Base-by-base conservation (phyloP, 2,888 invertebrate species). In the Ectobius pallidus region DNA sequence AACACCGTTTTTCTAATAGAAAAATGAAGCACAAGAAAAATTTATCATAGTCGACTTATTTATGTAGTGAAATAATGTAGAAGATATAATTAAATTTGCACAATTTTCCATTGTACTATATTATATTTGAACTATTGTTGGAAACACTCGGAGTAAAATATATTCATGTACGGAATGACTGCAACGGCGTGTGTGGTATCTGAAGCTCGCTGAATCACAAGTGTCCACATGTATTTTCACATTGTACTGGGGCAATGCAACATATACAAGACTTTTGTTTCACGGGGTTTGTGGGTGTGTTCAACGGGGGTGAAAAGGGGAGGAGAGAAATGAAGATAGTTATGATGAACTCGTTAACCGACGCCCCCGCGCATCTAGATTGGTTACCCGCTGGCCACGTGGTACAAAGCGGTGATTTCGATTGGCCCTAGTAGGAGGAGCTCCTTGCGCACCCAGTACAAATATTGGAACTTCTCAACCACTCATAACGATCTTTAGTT, bases 401-500 rank as follows among this genome's bases (percentile, higher is more conserved):
- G 65, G 22, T 34, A 20, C 34, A 25, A 18, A 46, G 46, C 46
- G 46, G 25, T 42, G 44, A 65, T 27, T 46, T 46, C 39, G 44
- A 46, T 65, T 65, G 27, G 65, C 65, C 25, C 14, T 27, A n/a
- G 46, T 42, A 18, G 65, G 65, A 44, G 65, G 65, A 46, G 65
- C 65, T 16, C 11, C 1, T 18, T 25, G 27, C 46, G 65, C 65
- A 65, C 65, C 42, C 65, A 65, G 65, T 65, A 65, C 65, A 65
- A 65, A 65, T 44, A 65, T 65, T 65, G 65, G 46, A 44, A 65
- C 30, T 46, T 65, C 65, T 65, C 63, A 63, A 42, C 63, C 63
- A 63, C 42, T 63, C 65, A 65, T 65, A 65, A 65, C 65, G 65
- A 65, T 65, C 65, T 65, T 65, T 25, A 30, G 65, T 42, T 65